These are phyloP conservation scores for Orchesella cincta DNA, from an alignment of 1,140 invertebrate species.

Conservation along the genomic window DNA sequence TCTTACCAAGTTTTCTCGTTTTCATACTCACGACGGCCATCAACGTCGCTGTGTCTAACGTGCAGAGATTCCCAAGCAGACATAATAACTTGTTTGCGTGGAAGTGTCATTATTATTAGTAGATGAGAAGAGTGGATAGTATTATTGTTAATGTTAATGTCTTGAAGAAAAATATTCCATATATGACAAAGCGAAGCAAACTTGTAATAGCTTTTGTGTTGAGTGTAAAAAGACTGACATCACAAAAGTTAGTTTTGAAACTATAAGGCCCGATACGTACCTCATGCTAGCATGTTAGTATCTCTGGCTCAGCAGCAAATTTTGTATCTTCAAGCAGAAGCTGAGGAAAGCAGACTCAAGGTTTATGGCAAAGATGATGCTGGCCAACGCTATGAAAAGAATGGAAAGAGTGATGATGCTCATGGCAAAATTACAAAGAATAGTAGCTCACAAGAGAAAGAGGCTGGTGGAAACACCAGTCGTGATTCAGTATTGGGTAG, in stretches of 20 bases:
- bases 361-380: background rate
- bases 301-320: conserved; percentile 23
- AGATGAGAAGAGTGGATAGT: background rate
- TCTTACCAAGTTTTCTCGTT: background rate
- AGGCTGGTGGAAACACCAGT: no score
- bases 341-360: background rate
- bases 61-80: conserved; percentile 3
- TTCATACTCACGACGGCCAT: background rate
- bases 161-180: no score
- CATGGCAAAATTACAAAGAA: background rate
- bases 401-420: background rate
- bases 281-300: no score
- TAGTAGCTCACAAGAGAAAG: no score
- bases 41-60: background rate
- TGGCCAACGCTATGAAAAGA: background rate
- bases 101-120: no score
- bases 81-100: conserved; percentile 9
- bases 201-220: no score
- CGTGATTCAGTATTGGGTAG: no score
- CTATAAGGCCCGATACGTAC: no score
- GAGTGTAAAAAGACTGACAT: background rate
- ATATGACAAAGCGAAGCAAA: no score
- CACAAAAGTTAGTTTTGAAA: background rate
- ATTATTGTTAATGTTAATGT: background rate
- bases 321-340: conserved; percentile 23